Conservation (phyloP, 2,888 invertebrate genomes). For the Limnephilus rhombicus region DNA sequence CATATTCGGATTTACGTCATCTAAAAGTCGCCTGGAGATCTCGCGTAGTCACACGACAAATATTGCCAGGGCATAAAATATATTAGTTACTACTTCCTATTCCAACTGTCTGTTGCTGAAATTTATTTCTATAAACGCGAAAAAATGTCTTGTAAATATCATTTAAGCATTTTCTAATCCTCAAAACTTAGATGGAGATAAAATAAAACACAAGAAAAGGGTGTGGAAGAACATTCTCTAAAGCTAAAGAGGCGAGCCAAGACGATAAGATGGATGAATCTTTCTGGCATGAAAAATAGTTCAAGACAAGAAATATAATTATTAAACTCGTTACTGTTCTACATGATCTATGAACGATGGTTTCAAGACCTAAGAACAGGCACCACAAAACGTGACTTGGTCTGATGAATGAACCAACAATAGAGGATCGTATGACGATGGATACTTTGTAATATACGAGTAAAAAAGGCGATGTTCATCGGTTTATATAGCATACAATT, state of each 20-base stretch:
- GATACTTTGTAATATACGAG: background rate
- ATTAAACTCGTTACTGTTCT: conserved; percentile 18
- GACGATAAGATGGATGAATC: background rate
- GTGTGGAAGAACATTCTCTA: background rate
- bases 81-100: background rate
- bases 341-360: conserved; percentile 4
- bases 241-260: background rate
- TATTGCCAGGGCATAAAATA: background rate
- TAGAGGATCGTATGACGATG: background rate
- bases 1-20: too few species aligned
- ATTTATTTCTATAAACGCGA: background rate
- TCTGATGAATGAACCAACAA: conserved; percentile 15
- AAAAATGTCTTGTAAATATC: background rate
- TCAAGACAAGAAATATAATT: conserved; percentile 9
- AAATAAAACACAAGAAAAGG: background rate
- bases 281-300: background rate
- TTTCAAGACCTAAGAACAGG: background rate
- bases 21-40: too few species aligned
- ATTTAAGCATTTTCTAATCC: background rate
- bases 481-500: background rate
- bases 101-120: background rate
- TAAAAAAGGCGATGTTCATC: background rate
- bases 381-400: conserved; percentile 36
- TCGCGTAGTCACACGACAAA: background rate
- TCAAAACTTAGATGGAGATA: background rate